A percentile compares a stretch with the other conserved stretches of the same genome.
phyloP scores from a whole-genome alignment of 2,888 invertebrate species.

The Lasioglossum figueresi region DNA sequence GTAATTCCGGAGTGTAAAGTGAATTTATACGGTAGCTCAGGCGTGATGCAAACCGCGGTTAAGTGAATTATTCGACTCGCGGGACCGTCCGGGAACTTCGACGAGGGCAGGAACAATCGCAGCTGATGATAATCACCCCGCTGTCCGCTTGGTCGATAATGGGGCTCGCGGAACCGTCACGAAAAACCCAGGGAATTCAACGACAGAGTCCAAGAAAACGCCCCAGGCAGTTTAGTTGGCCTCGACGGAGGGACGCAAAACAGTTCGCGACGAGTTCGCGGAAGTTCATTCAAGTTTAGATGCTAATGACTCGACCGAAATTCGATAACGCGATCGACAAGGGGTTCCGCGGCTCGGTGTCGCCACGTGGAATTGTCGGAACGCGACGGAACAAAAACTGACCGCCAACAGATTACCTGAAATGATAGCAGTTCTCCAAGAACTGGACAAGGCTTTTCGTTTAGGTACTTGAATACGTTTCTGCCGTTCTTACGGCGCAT shows the following conservation, averaged over 20 bases:
- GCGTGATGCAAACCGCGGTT: slow-evolving; percentile 42
- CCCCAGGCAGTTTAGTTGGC: slow-evolving; percentile 37
- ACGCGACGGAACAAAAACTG: slow-evolving; percentile 9
- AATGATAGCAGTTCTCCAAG: background rate
- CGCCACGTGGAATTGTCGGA: background rate
- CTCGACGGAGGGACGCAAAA: slow-evolving; percentile 41
- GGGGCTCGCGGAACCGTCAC: slow-evolving; percentile 25
- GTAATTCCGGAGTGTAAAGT: slow-evolving; percentile 56
- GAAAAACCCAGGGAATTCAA: slow-evolving; percentile 50
- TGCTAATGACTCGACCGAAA: slow-evolving; percentile 47
- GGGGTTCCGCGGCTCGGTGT: background rate
- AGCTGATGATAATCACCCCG: slow-evolving; percentile 77
- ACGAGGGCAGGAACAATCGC: slow-evolving; percentile 74
- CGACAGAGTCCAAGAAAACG: slow-evolving; percentile 44
- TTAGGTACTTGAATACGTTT: background rate
- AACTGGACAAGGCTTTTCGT: background rate
- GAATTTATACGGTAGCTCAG: slow-evolving; percentile 62
- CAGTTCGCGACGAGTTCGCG: slow-evolving; percentile 35
- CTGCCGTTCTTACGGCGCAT: background rate
- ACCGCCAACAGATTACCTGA: slow-evolving; percentile 3
- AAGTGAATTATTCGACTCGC: slow-evolving; percentile 67
- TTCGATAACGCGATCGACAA: slow-evolving; percentile 32
- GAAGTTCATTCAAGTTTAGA: slow-evolving; percentile 52
- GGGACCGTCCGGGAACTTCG: slow-evolving; percentile 52
- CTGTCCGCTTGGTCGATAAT: slow-evolving; percentile 54